Evolutionary conservation across 1,140 invertebrate species (phyloP), one percentile per base, ranked within the genome.

Genomic region (Probaryconus sp.): DNA sequence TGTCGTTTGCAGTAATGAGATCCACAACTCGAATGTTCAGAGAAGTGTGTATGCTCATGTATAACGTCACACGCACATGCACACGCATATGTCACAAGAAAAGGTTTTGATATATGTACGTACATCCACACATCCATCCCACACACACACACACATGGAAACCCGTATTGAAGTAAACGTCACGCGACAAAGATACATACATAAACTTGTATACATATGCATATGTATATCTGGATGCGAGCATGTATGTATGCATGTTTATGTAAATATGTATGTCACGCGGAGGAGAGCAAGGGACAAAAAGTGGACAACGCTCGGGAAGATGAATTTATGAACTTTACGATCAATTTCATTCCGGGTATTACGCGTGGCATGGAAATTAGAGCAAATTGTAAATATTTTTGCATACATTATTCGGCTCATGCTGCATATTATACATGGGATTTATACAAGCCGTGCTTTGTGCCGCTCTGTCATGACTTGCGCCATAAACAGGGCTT

Each of bases 1-100:
- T 70, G 73, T 65, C 73, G 58, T 61, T 70, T 70, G 65, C 67
- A 70, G 73, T 76, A 65, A 76, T 70, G 61, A 76, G 73, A 69
- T 75, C 65, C 72, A 65, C 71, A 53, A 58, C 60, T 70, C 55
- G 65, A 67, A 67, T 61, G 67, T 51, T 61, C 55, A 38, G 17
- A 33, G 14, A 65, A 60, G 51, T 60, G 53, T 68, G 71, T 33
- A 28, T 47, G 21, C 37, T 42, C 35, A 16, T 60, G 63, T 60
- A 60, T 21, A 14, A 43, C 33, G 51, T 58, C 58, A 47, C 28
- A 18, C 24, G 13, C 30, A 31, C n/a, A 18, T 28, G 10, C 9
- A 24, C 21, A 31, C 28, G 17, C 2, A 43, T 18, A 24, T 7
- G 30, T 7, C 5, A 10, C 3, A 3, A 26, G 20, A 26, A 20